phyloP scores from a whole-genome alignment of 2,888 invertebrate genomes.

The Lutraria lutraria region DNA sequence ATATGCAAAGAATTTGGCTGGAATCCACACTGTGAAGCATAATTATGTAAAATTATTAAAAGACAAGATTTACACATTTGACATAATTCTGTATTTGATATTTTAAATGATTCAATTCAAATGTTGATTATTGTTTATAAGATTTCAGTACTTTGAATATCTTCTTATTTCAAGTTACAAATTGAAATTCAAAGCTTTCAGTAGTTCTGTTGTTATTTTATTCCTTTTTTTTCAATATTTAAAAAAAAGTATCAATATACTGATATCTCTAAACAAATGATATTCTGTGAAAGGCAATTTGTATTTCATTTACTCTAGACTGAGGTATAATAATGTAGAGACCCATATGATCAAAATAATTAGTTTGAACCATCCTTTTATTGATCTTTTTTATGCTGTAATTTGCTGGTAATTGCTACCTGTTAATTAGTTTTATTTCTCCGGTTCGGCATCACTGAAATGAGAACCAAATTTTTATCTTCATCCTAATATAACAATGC shows the following conservation, averaged over 20 bases:
- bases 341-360: constrained; percentile 2
- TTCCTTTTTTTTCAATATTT: background rate
- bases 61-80: background rate
- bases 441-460: background rate
- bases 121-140: background rate
- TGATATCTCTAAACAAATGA: background rate
- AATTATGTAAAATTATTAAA: constrained; percentile 1
- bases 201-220: background rate
- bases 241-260: background rate
- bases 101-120: background rate
- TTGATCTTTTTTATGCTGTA: constrained; percentile 18
- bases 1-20: background rate
- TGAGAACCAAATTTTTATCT: background rate
- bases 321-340: background rate
- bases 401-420: background rate
- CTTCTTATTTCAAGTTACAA: constrained; percentile 9
- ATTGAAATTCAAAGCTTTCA: background rate
- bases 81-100: background rate
- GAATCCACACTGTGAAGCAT: background rate
- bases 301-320: background rate
- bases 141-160: background rate
- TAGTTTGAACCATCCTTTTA: background rate
- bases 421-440: background rate
- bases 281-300: constrained; percentile 3
- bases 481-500: background rate